Percentiles rank a stretch among this genome's conserved stretches.
These are phyloP conservation scores for Tanytarsus gracilentus DNA, from an alignment of 2,888 invertebrate genomes.

Conservation along the genomic window DNA sequence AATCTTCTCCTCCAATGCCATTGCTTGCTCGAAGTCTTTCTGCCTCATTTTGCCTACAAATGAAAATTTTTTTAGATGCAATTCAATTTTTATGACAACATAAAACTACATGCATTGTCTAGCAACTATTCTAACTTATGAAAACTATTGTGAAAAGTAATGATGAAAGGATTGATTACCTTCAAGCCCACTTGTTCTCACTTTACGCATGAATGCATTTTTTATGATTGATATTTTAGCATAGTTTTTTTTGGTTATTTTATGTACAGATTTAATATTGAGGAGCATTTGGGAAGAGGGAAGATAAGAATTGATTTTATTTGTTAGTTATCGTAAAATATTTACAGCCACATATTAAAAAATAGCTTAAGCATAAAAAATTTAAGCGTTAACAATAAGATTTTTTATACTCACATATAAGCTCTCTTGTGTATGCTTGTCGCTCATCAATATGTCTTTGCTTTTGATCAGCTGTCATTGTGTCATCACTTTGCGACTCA, in stretches of 20 bases:
- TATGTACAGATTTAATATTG: slow-evolving; percentile 1
- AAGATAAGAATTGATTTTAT: slow-evolving; percentile 20
- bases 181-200: slow-evolving; percentile 36
- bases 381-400: slow-evolving; percentile 22
- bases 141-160: not conserved
- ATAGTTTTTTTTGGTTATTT: slow-evolving; percentile 11
- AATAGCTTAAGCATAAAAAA: slow-evolving; percentile 13
- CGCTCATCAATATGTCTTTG: slow-evolving; percentile 66
- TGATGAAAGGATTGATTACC: slow-evolving; percentile 32
- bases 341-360: slow-evolving; percentile 31
- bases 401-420: slow-evolving; percentile 57
- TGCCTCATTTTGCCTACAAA: slow-evolving; percentile 69
- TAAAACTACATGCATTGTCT: not conserved
- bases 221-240: not conserved
- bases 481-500: slow-evolving; percentile 63
- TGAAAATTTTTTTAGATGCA: not conserved
- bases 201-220: slow-evolving; percentile 32
- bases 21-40: slow-evolving; percentile 80
- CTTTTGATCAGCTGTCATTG: slow-evolving; percentile 66
- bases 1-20: slow-evolving; percentile 82
- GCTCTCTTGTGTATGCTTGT: slow-evolving; percentile 67
- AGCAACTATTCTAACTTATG: not conserved
- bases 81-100: not conserved
- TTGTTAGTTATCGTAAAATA: slow-evolving; percentile 5
- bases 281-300: not conserved